Evolutionary conservation across 1,140 invertebrate genomes (phyloP).

Genomic region (Diabrotica undecimpunctata): DNA sequence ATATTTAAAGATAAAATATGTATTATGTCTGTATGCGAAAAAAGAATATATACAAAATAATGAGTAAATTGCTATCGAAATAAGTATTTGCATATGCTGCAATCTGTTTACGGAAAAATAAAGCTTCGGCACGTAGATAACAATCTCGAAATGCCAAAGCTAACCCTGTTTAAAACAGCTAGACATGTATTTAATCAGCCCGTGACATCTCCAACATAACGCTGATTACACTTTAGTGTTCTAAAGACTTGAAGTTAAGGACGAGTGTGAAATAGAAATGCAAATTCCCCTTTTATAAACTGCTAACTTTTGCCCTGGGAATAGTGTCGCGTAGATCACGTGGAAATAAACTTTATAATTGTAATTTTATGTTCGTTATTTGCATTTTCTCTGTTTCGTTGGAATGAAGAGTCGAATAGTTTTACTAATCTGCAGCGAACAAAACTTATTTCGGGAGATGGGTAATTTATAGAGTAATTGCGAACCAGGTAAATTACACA

Average conservation of each 20-base stretch:
- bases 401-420: conserved; percentile 4
- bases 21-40: too few relatives aligned
- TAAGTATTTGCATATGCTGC: too few relatives aligned
- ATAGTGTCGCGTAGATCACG: neutral
- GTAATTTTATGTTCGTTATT: neutral
- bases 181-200: neutral
- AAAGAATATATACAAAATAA: too few relatives aligned
- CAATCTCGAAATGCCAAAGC: neutral
- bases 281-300: conserved; percentile 3
- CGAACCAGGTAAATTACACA: too few relatives aligned
- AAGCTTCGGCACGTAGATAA: neutral
- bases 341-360: conserved; percentile 7
- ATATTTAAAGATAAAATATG: too few relatives aligned
- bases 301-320: neutral
- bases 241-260: neutral
- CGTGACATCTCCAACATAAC: neutral
- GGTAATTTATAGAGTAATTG: too few relatives aligned
- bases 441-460: too few relatives aligned
- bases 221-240: neutral
- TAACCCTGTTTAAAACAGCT: neutral
- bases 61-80: too few relatives aligned
- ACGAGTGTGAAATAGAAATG: neutral
- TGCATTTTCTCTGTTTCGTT: conserved; percentile 3
- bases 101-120: too few relatives aligned
- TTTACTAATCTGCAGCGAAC: neutral